Conservation (phyloP, 2,113 vertebrate genomes). For the Glareola pratincola region DNA sequence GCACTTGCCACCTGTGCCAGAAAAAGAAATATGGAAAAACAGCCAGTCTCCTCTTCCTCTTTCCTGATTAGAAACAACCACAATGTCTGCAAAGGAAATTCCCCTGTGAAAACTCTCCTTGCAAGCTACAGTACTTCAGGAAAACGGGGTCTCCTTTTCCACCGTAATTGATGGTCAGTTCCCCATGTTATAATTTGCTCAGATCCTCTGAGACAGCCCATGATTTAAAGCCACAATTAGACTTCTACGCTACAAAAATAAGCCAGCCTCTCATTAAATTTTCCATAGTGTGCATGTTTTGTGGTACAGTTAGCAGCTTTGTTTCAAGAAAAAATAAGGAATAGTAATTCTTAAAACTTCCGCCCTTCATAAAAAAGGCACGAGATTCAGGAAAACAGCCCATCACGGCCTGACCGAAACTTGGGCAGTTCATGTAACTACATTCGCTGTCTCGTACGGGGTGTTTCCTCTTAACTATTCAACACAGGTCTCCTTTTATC, state of each 20-base stretch:
- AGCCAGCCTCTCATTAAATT: background rate
- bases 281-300: background rate
- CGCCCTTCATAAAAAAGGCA: background rate
- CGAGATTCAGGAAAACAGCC: background rate
- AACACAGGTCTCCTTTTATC: background rate
- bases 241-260: background rate
- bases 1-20: background rate
- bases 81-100: background rate
- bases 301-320: background rate
- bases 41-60: background rate
- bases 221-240: background rate
- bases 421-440: background rate
- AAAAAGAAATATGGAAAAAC: background rate
- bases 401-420: background rate
- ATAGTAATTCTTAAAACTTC: background rate
- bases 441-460: background rate
- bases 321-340: background rate
- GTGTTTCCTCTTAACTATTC: background rate
- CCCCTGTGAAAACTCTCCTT: background rate
- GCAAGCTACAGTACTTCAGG: background rate
- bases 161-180: background rate
- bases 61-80: background rate
- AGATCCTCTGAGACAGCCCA: background rate
- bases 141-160: background rate
- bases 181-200: background rate